Conservation (phyloP, 2,113 vertebrate genomes). For the Rhea americana region DNA sequence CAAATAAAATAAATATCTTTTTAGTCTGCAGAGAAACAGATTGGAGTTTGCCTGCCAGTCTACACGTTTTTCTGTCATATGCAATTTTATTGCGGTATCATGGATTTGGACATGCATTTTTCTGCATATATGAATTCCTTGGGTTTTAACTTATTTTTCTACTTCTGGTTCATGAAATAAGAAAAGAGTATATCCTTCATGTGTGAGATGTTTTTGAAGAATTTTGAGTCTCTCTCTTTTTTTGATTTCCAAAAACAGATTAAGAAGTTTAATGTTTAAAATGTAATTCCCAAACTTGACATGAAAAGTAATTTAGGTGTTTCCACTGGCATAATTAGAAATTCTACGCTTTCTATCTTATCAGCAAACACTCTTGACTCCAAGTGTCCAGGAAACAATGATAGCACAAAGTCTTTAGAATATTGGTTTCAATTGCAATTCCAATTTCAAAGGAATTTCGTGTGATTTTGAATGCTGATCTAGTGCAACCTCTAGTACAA, state of each 20-base stretch:
- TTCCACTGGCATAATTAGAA: background rate
- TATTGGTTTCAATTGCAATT: background rate
- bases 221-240: background rate
- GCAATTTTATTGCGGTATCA: background rate
- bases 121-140: background rate
- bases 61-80: background rate
- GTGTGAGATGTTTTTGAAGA: background rate
- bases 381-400: background rate
- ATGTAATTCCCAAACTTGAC: background rate
- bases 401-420: background rate
- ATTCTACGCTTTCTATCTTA: background rate
- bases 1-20: background rate
- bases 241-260: background rate
- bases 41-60: conserved; percentile 14
- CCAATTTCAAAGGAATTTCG: background rate
- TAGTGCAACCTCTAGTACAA: background rate
- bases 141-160: background rate
- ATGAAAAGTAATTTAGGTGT: background rate
- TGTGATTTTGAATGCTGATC: background rate
- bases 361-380: background rate
- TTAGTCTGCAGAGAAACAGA: background rate
- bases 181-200: background rate
- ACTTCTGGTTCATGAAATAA: background rate
- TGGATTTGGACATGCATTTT: background rate
- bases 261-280: background rate